A percentile compares a stretch with the other conserved stretches of the same genome.
Conservation (phyloP, 1,140 invertebrate genomes). For the Drosophila guanche region DNA sequence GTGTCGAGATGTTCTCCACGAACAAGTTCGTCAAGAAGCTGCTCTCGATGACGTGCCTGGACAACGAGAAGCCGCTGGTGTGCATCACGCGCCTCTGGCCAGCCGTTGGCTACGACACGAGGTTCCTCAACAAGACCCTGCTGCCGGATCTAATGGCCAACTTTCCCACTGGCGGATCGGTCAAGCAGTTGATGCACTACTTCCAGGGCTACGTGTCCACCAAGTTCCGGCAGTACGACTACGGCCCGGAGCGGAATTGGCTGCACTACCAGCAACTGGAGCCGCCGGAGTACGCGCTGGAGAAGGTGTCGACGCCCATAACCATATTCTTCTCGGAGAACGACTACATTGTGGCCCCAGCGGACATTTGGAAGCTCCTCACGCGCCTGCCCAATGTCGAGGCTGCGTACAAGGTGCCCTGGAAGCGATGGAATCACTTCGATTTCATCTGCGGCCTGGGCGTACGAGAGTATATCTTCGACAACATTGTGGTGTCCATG, state of each 20-base stretch:
- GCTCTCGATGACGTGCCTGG: conserved; percentile 84
- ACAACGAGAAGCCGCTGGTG: conserved; percentile 82
- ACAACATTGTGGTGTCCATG: conserved; percentile 83
- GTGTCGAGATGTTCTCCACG: conserved; percentile 86
- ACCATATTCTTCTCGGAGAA: conserved; percentile 87
- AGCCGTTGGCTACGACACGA: conserved; percentile 84
- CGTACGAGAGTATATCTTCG: conserved; percentile 86
- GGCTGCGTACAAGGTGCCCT: conserved; percentile 84
- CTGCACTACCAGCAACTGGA: conserved; percentile 83
- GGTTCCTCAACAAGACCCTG: conserved; percentile 83
- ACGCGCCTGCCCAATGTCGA: conserved; percentile 72
- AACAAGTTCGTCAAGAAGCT: conserved; percentile 84
- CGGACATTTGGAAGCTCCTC: conserved; percentile 86
- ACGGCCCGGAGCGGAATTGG: conserved; percentile 84
- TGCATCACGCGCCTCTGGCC: conserved; percentile 86
- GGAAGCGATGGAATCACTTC: conserved; percentile 88
- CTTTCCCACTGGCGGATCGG: conserved; percentile 85
- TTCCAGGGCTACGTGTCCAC: conserved; percentile 84
- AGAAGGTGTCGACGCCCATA: conserved; percentile 86
- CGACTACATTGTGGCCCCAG: conserved; percentile 85
- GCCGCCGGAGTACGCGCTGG: conserved; percentile 86
- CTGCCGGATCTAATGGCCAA: conserved; percentile 84
- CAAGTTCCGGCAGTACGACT: conserved; percentile 84
- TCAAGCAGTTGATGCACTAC: conserved; percentile 85
- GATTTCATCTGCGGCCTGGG: conserved; percentile 89